These are phyloP conservation scores for Aldabrachelys gigantea DNA, from an alignment of 2,113 vertebrate genomes.

Conservation along the genomic window DNA sequence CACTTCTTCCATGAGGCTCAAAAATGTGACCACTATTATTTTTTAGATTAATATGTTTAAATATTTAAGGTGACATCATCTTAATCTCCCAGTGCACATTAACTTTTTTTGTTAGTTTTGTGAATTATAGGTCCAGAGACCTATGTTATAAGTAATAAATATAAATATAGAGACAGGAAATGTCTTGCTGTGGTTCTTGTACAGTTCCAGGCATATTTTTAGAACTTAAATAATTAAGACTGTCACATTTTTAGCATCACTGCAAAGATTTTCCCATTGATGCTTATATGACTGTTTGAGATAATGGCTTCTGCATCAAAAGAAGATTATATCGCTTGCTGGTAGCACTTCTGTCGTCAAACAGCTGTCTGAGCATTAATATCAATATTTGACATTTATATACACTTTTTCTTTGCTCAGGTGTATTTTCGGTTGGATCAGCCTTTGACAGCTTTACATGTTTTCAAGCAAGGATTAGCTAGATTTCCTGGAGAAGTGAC, in stretches of 20 bases:
- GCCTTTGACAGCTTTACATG: constrained; percentile 91
- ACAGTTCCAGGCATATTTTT: background rate
- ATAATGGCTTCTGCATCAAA: constrained; percentile 19
- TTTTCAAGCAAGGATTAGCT: constrained; percentile 96
- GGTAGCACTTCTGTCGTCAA: background rate
- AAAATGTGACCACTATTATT: background rate
- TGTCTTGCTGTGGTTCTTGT: background rate
- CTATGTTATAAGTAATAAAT: background rate
- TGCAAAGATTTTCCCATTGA: constrained; percentile 9
- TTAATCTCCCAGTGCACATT: background rate
- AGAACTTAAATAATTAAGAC: background rate
- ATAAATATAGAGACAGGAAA: background rate
- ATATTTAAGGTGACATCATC: background rate
- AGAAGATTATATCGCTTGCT: background rate
- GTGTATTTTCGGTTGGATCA: constrained; percentile 96
- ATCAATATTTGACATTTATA: constrained; percentile 22
- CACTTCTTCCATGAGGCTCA: background rate
- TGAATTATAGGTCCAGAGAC: background rate
- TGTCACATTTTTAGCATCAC: background rate
- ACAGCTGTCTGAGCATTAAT: background rate
- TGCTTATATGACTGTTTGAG: background rate
- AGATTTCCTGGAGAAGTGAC: constrained; percentile 95
- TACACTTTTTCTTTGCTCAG: constrained; percentile 72
- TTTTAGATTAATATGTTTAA: background rate
- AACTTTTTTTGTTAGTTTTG: background rate